These are phyloP conservation scores for Papilio gigon DNA, from an alignment of 2,888 invertebrate genomes.

Conservation along the genomic window DNA sequence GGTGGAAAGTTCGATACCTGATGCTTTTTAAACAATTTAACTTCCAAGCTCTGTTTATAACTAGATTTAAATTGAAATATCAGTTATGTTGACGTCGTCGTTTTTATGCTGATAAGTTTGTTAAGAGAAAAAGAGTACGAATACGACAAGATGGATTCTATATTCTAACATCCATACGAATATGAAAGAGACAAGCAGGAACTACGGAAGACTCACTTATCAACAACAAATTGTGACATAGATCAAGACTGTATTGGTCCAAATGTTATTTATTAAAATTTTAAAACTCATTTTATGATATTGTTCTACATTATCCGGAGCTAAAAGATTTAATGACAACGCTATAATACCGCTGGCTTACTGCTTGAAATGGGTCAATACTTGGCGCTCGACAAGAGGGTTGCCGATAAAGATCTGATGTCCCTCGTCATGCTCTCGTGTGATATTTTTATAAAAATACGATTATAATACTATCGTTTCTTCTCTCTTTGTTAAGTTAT, in stretches of 20 bases:
- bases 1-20: slow-evolving; percentile 31
- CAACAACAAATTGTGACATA: too few species aligned
- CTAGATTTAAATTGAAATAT: slow-evolving; percentile 9
- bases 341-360: slow-evolving; percentile 11
- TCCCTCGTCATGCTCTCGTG: not conserved
- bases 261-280: not conserved
- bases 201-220: too few species aligned
- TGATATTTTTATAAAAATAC: slow-evolving; percentile 11
- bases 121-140: too few species aligned
- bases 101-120: too few species aligned
- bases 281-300: not conserved
- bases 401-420: slow-evolving; percentile 10
- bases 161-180: too few species aligned
- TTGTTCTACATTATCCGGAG: not conserved
- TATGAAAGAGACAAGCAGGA: too few species aligned
- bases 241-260: too few species aligned
- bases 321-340: slow-evolving; percentile 13
- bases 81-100: not conserved
- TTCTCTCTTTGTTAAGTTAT: too few species aligned
- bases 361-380: slow-evolving; percentile 18
- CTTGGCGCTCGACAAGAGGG: slow-evolving; percentile 4
- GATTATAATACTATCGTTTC: too few species aligned
- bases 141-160: too few species aligned
- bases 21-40: slow-evolving; percentile 33
- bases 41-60: slow-evolving; percentile 28